Evolutionary conservation across 2,113 vertebrate genomes (phyloP).

Genomic region (Tympanuchus pallidicinctus): DNA sequence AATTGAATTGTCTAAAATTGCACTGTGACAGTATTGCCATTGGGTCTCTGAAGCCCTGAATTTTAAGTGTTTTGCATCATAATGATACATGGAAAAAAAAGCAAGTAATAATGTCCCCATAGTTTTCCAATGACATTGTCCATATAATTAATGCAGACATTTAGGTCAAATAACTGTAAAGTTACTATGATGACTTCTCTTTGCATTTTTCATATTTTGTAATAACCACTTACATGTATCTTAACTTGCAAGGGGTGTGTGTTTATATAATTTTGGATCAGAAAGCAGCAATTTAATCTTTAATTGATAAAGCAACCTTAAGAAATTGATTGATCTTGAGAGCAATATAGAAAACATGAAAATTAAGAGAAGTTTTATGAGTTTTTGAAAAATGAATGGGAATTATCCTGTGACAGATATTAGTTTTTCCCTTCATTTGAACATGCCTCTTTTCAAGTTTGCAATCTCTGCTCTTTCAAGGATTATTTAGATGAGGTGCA

Average conservation of each 20-base stretch:
- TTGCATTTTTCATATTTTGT: neutral
- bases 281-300: neutral
- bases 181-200: neutral
- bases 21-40: slow-evolving; percentile 47
- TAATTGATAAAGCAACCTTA: neutral
- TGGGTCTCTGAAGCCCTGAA: slow-evolving; percentile 25
- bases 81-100: slow-evolving; percentile 33
- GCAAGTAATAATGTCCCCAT: neutral
- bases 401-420: neutral
- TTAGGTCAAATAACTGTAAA: neutral
- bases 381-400: neutral
- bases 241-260: fast-evolving
- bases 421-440: neutral
- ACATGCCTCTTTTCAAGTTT: neutral
- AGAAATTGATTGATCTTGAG: neutral
- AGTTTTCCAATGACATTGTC: neutral
- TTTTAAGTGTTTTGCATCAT: slow-evolving; percentile 62
- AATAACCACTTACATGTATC: neutral
- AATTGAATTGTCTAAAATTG: slow-evolving; percentile 64
- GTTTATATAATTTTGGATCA: neutral
- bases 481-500: neutral
- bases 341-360: neutral
- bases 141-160: neutral
- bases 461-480: neutral
- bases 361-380: neutral